Evolutionary conservation across 2,797 vertebrate species (phyloP), one percentile per base, ranked within the genome.

Genomic region (Loris lydekkerianus): DNA sequence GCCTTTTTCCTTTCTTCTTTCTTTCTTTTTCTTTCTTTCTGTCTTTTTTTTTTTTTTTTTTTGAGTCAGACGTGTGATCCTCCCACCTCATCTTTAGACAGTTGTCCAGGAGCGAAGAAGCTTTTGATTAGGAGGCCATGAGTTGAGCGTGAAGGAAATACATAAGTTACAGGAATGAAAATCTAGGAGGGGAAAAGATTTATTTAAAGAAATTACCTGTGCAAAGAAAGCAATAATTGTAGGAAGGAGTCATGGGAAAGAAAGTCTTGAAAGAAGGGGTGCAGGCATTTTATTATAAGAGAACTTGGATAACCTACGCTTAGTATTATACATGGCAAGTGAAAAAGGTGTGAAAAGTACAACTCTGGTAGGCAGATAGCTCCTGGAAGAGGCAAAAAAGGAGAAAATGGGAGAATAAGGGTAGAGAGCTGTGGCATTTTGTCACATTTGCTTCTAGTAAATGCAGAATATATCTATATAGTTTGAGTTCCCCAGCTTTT

Each of bases 71-170:
- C 25, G 4, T 82, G 31, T 37, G 43, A 80, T 69, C 23, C 65
- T 88, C 53, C 58, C 58, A 49, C 25, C 31, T 86, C 60, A 23
- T 89, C 43, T 60, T 70, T n/a, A 91, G 65, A 78, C 21, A 43
- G 43, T 61, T 93, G 43, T 73, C 56, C 70, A 40, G 27, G 14
- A 76, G 10, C 43, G 77, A 73, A 86, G 81, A 81, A 83, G 21
- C 25, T 83, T 91, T 95, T 86, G 73, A 75, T 91, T 89, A 84
- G 72, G 75, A 61, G 58, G 46, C 13, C 61, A n/a, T 29, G 73
- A 65, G 21, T 93, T 76, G 67, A 93, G 6, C 43, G 87, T 84
- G 86, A 95, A 75, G 69, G 67, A 84, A 56, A 80, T 58, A 61
- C 7, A 7, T 49, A 70, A 86, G 63, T 84, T 37, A 46, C 23